A percentile compares a stretch with the other conserved stretches of the same genome.
These are phyloP conservation scores for Chelonus formosanus DNA, from an alignment of 2,888 invertebrate species.

Conservation along the genomic window DNA sequence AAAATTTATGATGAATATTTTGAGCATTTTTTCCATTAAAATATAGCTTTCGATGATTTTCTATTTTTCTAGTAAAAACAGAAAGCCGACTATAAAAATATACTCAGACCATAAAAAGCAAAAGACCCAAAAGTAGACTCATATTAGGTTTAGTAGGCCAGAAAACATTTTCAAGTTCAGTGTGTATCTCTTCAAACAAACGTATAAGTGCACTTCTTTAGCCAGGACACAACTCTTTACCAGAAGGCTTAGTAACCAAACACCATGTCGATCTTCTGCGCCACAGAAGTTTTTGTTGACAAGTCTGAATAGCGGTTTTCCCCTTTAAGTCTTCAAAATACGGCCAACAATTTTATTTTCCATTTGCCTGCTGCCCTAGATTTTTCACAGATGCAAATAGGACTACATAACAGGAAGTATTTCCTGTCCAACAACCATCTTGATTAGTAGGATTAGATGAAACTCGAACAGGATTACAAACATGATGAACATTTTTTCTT, in stretches of 20 bases:
- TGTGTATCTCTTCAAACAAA: conserved; percentile 18
- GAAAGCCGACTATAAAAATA: too few relatives aligned
- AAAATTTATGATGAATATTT: too few relatives aligned
- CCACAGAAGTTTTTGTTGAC: conserved; percentile 46
- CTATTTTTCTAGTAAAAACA: too few relatives aligned
- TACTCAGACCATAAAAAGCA: too few relatives aligned
- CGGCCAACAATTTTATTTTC: background rate
- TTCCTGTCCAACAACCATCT: too few relatives aligned
- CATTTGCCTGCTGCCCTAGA: background rate
- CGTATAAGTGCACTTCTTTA: conserved; percentile 17
- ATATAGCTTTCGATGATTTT: too few relatives aligned
- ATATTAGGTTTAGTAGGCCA: background rate
- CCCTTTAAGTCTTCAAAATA: conserved; percentile 20
- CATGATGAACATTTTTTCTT: background rate
- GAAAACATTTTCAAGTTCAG: background rate
- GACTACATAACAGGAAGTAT: too few relatives aligned
- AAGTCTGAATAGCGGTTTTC: conserved; percentile 44
- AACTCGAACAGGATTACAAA: too few relatives aligned
- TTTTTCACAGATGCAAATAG: background rate
- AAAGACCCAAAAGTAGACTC: too few relatives aligned
- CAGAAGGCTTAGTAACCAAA: conserved; percentile 58
- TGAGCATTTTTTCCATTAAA: too few relatives aligned
- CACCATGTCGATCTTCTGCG: conserved; percentile 45
- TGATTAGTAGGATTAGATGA: too few relatives aligned
- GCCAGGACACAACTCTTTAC: conserved; percentile 56